phyloP scores from a whole-genome alignment of 1,140 invertebrate species.

The Antheraea mylitta region DNA sequence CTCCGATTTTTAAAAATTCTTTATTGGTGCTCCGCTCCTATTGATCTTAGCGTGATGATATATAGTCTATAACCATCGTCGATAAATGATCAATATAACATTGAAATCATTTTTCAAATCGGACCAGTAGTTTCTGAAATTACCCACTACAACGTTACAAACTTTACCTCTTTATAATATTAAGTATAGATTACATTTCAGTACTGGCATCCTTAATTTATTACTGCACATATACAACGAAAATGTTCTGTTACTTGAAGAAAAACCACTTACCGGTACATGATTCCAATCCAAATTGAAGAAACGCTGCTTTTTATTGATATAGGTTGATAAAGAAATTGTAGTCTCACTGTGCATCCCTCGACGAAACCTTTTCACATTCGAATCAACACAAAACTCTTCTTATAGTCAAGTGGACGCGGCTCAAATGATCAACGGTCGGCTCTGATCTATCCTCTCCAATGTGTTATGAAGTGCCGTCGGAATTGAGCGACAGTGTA shows the following conservation, averaged over 20 bases:
- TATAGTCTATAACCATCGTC: too few species aligned
- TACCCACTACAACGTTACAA: too few species aligned
- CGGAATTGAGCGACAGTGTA: conserved; percentile 39
- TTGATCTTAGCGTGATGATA: too few species aligned
- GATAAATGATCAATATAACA: too few species aligned
- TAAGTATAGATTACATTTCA: too few species aligned
- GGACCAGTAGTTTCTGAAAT: too few species aligned
- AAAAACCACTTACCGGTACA: conserved; percentile 41
- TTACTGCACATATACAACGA: too few species aligned
- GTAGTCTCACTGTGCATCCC: conserved; percentile 22
- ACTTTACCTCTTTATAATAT: too few species aligned
- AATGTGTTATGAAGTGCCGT: conserved; percentile 20
- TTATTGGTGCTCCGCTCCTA: too few species aligned
- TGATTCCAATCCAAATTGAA: conserved; percentile 27
- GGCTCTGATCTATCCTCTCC: conserved; percentile 8
- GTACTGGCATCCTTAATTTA: too few species aligned
- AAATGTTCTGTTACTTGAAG: background rate
- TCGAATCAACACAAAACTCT: conserved; percentile 6
- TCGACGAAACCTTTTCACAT: background rate
- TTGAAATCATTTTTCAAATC: too few species aligned
- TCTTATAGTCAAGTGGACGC: background rate
- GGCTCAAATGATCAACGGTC: background rate
- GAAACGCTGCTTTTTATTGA: background rate
- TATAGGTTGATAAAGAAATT: background rate
- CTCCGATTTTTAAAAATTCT: too few species aligned